Conservation (phyloP, 2,888 invertebrate genomes). For the Cephonodes hylas region DNA sequence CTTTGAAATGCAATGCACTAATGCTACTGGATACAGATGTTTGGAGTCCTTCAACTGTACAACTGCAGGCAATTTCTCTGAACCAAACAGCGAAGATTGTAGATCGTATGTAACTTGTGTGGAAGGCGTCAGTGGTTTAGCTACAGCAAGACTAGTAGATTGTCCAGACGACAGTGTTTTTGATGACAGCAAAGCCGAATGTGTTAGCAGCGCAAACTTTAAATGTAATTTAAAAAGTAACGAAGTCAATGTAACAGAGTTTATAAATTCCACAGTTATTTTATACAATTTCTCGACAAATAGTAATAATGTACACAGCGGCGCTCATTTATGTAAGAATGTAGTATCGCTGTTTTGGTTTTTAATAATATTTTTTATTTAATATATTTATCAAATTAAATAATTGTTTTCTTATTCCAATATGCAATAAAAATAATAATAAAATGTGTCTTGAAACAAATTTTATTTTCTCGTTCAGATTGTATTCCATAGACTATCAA, state of each 20-base stretch:
- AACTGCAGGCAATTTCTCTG: slow-evolving; percentile 41
- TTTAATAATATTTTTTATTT: slow-evolving; percentile 1
- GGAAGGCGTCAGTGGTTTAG: slow-evolving; percentile 44
- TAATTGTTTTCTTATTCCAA: neutral
- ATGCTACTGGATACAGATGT: slow-evolving; percentile 59
- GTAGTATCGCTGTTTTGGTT: neutral
- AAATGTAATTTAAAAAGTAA: slow-evolving; percentile 30
- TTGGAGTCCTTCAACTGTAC: slow-evolving; percentile 50
- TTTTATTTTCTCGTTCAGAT: too few species aligned
- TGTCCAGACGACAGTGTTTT: slow-evolving; percentile 52
- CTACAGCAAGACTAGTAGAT: slow-evolving; percentile 50
- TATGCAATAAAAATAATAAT: neutral
- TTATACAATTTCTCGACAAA: slow-evolving; percentile 10
- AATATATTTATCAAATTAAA: neutral
- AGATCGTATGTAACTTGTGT: slow-evolving; percentile 55
- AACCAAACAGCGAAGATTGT: slow-evolving; percentile 40
- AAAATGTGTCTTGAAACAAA: too few species aligned
- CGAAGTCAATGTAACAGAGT: neutral
- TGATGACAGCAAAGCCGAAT: slow-evolving; percentile 33
- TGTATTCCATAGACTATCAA: too few species aligned
- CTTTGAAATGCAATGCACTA: slow-evolving; percentile 59
- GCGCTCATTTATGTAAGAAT: slow-evolving; percentile 6
- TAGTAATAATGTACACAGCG: slow-evolving; percentile 1
- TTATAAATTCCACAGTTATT: neutral
- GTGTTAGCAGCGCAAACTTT: slow-evolving; percentile 46